A percentile compares a stretch with the other conserved stretches of the same genome.
phyloP scores from a whole-genome alignment of 2,797 vertebrate genomes.

The Pantherophis alleghaniensis region DNA sequence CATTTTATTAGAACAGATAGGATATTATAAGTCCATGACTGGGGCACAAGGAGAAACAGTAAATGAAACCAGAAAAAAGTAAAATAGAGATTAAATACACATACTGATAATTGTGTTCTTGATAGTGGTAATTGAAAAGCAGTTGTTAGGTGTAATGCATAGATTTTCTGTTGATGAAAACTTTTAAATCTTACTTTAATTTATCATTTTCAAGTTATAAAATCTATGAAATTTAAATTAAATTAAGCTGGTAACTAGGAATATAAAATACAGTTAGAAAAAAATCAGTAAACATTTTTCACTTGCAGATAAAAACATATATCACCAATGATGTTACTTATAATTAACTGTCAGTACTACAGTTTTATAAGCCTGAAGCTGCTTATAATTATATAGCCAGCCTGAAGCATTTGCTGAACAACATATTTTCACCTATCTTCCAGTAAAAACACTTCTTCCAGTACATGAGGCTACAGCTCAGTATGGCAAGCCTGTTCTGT shows the following conservation, averaged over 20 bases:
- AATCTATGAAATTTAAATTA: background rate
- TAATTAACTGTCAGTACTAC: background rate
- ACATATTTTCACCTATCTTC: background rate
- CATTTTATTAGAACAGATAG: background rate
- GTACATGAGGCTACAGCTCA: background rate
- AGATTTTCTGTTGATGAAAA: background rate
- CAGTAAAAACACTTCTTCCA: background rate
- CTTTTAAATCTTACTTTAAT: background rate
- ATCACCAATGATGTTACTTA: background rate
- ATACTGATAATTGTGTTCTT: background rate
- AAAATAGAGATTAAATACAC: background rate
- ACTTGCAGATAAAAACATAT: background rate
- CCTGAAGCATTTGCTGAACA: background rate
- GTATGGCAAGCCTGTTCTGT: background rate
- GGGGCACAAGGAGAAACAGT: background rate
- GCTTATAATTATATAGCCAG: background rate
- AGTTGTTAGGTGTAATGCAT: background rate
- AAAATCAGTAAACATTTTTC: background rate
- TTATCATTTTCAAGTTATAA: background rate
- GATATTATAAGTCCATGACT: background rate
- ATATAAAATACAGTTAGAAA: background rate
- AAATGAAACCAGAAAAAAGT: background rate
- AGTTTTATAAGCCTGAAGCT: background rate
- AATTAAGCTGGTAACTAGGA: background rate
- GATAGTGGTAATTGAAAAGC: background rate